phyloP scores from a whole-genome alignment of 1,140 invertebrate species.

The Drosophila funebris region DNA sequence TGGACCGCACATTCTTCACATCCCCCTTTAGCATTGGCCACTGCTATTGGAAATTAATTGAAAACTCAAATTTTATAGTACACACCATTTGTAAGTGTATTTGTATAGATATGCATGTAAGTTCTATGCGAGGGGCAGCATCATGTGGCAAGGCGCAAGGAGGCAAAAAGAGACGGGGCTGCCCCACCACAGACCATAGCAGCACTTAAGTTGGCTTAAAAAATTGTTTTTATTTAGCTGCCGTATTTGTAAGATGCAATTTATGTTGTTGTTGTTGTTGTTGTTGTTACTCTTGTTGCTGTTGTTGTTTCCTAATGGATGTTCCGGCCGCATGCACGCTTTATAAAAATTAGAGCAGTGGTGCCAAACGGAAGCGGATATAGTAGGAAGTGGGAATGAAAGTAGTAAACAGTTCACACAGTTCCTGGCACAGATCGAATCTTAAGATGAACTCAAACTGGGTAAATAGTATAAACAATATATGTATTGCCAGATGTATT shows the following conservation, averaged over 20 bases:
- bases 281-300: constrained; percentile 17
- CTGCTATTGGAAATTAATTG: constrained; percentile 75
- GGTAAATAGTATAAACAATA: background rate
- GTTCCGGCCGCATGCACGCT: constrained; percentile 62
- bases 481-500: background rate
- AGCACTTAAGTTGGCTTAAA: constrained; percentile 72
- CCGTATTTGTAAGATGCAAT: constrained; percentile 62
- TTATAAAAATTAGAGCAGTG: constrained; percentile 60
- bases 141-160: background rate
- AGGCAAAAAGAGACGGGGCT: too few relatives aligned
- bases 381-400: constrained; percentile 6
- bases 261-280: constrained; percentile 39
- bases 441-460: background rate
- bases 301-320: constrained; percentile 60
- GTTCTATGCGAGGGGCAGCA: background rate
- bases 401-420: constrained; percentile 12
- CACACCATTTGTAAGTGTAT: constrained; percentile 3
- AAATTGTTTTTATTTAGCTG: constrained; percentile 55
- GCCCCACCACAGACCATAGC: constrained; percentile 43
- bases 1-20: constrained; percentile 26
- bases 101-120: constrained; percentile 9
- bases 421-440: background rate
- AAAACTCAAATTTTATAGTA: constrained; percentile 73
- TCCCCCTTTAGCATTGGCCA: constrained; percentile 5
- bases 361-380: constrained; percentile 34